Evolutionary conservation across 2,797 vertebrate species (phyloP).

Genomic region (Diglossa cyanea): DNA sequence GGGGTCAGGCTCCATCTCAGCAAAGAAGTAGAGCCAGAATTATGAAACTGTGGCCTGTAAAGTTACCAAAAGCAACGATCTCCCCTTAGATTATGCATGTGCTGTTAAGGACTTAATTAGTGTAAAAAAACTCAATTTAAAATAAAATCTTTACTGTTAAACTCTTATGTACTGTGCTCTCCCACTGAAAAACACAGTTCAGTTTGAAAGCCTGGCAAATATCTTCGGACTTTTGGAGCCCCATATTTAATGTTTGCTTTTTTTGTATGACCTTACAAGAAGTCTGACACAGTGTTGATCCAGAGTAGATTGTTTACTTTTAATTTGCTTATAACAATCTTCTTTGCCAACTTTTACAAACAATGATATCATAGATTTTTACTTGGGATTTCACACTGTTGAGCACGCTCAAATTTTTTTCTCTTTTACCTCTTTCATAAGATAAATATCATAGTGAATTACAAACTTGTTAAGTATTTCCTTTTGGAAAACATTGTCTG

Average conservation of each 20-base stretch:
- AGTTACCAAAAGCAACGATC: background rate
- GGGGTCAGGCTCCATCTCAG: background rate
- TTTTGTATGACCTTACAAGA: conserved; percentile 14
- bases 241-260: background rate
- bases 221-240: background rate
- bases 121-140: fast-evolving
- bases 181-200: background rate
- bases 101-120: background rate
- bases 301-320: conserved; percentile 45
- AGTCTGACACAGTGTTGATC: background rate
- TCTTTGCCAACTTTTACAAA: conserved; percentile 53
- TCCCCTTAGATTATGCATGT: background rate
- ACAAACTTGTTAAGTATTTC: conserved; percentile 53
- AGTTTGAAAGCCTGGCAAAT: conserved; percentile 24
- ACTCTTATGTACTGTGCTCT: background rate
- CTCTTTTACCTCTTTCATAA: background rate
- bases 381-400: conserved; percentile 13
- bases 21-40: background rate
- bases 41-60: background rate
- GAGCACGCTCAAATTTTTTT: background rate
- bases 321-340: conserved; percentile 5
- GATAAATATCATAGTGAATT: conserved; percentile 31
- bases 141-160: background rate
- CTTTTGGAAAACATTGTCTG: conserved; percentile 36
- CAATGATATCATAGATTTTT: conserved; percentile 6